Evolutionary conservation across 2,113 vertebrate species (phyloP), one percentile per base, ranked within the genome.

Genomic region (Istiophorus platypterus): DNA sequence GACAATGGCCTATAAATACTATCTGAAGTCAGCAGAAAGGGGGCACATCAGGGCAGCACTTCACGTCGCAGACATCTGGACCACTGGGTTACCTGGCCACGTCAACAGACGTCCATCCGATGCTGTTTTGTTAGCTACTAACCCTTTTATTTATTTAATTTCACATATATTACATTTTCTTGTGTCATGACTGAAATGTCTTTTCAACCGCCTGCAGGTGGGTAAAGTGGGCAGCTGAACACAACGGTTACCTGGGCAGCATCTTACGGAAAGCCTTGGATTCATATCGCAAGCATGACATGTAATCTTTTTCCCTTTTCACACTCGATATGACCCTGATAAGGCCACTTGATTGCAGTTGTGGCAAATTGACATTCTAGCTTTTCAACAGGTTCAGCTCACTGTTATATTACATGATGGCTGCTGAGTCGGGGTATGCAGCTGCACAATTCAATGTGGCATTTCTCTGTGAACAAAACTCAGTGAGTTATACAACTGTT

Each of bases 201-300:
- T 89, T 51, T 88, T 69, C 45, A 6, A 61, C 74, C 73, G 7
- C 51, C 63, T 87, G 39, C 82, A 96, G 96, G 74, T 96, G 94
- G 95, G 89, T 76, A 1, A 96, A 96, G 80, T 96, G 95, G 96
- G 93, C 91, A 1, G 92, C 92, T 17, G 95, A 96, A 78, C 94
- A 95, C 81, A 96, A 95, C 10, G 96, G 96, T 39, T 93, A 95
- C 90, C 91, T 96, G 64, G 96, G 96, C 70, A 88, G 73, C 5
- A 45, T 94, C 58, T 77, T 96, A 39, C 81, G 94, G 31, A 95
- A 88, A 72, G 94, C 92, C n/a, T 80, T 96, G 85, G 91, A 95
- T 71, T 94, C 89, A 10, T 94, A 96, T 82, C 89, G 96, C 12
- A 88, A 91, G 56, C 86, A 83, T 41, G 77, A 96, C 76, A 92